Percentiles rank a stretch among this genome's conserved stretches.
Evolutionary conservation across 2,888 invertebrate genomes (phyloP).

Genomic region (Agriopis marginaria): DNA sequence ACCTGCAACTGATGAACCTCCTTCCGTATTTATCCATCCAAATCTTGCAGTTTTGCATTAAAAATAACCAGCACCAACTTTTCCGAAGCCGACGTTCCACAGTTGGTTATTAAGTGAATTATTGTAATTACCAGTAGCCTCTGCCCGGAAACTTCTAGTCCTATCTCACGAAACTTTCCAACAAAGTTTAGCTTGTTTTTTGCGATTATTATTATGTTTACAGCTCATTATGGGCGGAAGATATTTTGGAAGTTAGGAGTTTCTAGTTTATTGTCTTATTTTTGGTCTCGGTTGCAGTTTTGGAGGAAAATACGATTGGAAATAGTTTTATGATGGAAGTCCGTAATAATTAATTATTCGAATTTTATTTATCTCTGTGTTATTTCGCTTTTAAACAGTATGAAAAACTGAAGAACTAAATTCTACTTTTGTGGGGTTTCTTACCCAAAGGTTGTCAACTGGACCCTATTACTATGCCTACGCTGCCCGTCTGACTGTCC

Average conservation of each 20-base stretch:
- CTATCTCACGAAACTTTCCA: conserved; percentile 70
- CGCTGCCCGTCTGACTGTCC: no score
- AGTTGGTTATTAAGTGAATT: conserved; percentile 67
- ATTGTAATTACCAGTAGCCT: conserved; percentile 79
- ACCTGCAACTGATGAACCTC: no score
- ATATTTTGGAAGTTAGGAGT: conserved; percentile 22
- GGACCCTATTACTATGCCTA: no score
- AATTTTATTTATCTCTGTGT: no score
- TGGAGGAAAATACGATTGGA: neutral
- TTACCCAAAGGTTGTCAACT: no score
- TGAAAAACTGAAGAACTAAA: no score
- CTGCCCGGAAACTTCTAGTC: conserved; percentile 65
- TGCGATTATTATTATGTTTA: conserved; percentile 47
- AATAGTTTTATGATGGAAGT: neutral
- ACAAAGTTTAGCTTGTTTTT: conserved; percentile 51
- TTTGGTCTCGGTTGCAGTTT: conserved; percentile 22
- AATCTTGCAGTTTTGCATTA: conserved; percentile 5
- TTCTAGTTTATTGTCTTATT: conserved; percentile 32
- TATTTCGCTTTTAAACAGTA: no score
- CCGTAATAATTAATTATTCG: no score
- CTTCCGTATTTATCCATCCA: no score
- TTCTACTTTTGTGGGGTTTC: no score
- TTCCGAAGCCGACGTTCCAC: conserved; percentile 39
- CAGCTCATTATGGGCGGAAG: conserved; percentile 41
- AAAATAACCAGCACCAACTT: conserved; percentile 15